A percentile compares a stretch with the other conserved stretches of the same genome.
phyloP scores from a whole-genome alignment of 2,888 invertebrate genomes.

The Ophion costatus region DNA sequence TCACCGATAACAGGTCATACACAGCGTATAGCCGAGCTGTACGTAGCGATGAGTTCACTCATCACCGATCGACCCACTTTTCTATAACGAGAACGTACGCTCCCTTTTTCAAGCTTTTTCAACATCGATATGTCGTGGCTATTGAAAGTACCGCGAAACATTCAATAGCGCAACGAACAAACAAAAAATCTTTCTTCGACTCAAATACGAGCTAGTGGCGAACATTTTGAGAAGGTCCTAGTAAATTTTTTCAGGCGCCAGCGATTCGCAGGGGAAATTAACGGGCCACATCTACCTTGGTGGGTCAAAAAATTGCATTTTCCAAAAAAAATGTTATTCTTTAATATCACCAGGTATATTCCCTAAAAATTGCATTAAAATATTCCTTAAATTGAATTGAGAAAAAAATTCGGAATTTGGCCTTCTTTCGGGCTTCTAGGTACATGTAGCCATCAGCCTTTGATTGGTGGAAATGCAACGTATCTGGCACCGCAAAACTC shows the following conservation, averaged over 20 bases:
- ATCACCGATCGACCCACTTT: slow-evolving; percentile 65
- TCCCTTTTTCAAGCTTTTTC: slow-evolving; percentile 1
- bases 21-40: slow-evolving; percentile 32
- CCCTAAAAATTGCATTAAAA: too few relatives aligned
- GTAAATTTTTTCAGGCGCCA: background rate
- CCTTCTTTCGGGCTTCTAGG: too few relatives aligned
- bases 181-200: background rate
- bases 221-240: slow-evolving; percentile 16
- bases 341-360: too few relatives aligned
- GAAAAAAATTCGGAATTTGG: too few relatives aligned
- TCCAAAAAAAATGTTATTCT: too few relatives aligned
- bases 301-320: too few relatives aligned
- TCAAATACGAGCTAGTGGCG: background rate
- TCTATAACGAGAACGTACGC: slow-evolving; percentile 61
- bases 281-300: too few relatives aligned
- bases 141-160: slow-evolving; percentile 4
- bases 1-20: slow-evolving; percentile 57
- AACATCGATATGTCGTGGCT: background rate
- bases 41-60: slow-evolving; percentile 44
- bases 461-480: background rate
- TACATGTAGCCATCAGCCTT: background rate
- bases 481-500: background rate
- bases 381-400: too few relatives aligned
- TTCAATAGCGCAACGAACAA: background rate
- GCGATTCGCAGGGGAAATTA: background rate